Percentiles rank a stretch among this genome's conserved stretches.
Conservation (phyloP, 2,888 invertebrate species). For the Cerastis leucographa region DNA sequence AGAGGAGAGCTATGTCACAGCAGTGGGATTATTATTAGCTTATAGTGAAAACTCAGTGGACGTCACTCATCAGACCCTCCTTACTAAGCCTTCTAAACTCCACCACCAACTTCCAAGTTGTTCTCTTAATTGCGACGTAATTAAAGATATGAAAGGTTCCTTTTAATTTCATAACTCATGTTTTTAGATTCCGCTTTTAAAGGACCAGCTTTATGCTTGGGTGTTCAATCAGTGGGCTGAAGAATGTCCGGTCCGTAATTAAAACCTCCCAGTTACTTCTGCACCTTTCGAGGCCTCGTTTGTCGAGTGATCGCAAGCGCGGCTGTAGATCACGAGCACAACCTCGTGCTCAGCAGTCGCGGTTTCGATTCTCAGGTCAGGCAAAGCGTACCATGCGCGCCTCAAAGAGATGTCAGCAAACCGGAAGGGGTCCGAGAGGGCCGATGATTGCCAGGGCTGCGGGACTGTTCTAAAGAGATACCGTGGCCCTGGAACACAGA, state of each 20-base stretch:
- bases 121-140: slow-evolving; percentile 64
- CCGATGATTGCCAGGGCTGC: too few relatives aligned
- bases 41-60: background rate
- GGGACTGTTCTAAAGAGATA: too few relatives aligned
- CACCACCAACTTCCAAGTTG: slow-evolving; percentile 18
- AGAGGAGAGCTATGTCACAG: background rate
- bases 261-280: slow-evolving; percentile 14
- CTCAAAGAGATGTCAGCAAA: too few relatives aligned
- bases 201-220: slow-evolving; percentile 34
- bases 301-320: too few relatives aligned
- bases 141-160: slow-evolving; percentile 63
- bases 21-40: background rate
- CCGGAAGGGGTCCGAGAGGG: too few relatives aligned
- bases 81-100: slow-evolving; percentile 35
- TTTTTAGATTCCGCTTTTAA: slow-evolving; percentile 52
- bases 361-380: too few relatives aligned
- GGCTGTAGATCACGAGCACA: too few relatives aligned
- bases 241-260: slow-evolving; percentile 37
- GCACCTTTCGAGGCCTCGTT: background rate
- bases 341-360: too few relatives aligned
- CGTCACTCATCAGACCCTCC: background rate
- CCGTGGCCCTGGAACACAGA: too few relatives aligned
- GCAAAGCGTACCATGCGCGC: too few relatives aligned
- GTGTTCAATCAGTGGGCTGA: slow-evolving; percentile 40
- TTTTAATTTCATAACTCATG: slow-evolving; percentile 61